These are phyloP conservation scores for Mastomys coucha DNA, from an alignment of 2,113 vertebrate genomes.

Conservation along the genomic window DNA sequence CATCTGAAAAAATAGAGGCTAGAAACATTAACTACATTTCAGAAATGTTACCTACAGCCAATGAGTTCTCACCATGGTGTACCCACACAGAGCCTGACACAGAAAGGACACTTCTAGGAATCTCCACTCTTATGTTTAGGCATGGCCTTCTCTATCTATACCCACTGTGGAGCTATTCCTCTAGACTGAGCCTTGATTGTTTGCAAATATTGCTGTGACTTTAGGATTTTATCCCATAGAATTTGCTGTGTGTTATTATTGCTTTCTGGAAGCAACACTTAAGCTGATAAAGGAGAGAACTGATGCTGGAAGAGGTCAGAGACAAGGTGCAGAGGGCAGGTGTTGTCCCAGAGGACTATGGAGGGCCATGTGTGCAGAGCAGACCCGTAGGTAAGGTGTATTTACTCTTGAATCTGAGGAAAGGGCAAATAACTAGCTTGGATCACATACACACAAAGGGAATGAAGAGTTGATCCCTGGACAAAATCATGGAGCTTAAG, in stretches of 20 bases:
- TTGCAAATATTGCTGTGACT: not conserved
- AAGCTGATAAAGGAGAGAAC: not conserved
- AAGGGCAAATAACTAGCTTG: not conserved
- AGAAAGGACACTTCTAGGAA: fast-evolving
- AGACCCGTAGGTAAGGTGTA: not conserved
- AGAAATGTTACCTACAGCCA: not conserved
- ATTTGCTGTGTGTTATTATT: not conserved
- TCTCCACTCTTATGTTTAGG: fast-evolving
- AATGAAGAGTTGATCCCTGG: not conserved
- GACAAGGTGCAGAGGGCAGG: not conserved
- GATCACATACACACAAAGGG: not conserved
- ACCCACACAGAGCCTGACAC: not conserved
- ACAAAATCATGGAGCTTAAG: too few species aligned
- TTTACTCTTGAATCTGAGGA: fast-evolving
- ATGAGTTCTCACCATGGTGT: not conserved
- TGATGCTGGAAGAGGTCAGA: not conserved
- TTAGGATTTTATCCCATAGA: not conserved
- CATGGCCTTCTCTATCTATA: not conserved
- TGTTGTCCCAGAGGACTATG: fast-evolving
- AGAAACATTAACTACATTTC: not conserved
- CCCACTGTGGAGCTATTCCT: not conserved
- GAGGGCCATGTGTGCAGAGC: fast-evolving
- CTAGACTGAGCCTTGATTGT: fast-evolving
- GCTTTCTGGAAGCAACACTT: not conserved
- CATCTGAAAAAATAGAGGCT: not conserved